These are phyloP conservation scores for Vesta saturnalis DNA, from an alignment of 2,888 invertebrate genomes.

Conservation along the genomic window DNA sequence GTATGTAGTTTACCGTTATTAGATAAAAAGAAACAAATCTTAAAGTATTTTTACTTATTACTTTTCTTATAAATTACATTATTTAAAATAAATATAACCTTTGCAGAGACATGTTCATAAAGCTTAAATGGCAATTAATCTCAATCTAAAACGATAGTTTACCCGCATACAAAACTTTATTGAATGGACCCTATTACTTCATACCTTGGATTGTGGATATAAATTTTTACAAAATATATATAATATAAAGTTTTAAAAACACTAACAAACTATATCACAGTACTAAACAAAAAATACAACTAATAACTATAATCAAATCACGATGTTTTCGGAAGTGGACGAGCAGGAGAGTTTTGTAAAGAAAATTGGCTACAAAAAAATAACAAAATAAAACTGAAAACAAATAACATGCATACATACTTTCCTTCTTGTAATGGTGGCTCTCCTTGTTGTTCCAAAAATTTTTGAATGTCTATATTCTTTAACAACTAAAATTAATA, in stretches of 20 bases:
- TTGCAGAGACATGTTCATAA: too few species aligned
- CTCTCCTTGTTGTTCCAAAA: slow-evolving; percentile 58
- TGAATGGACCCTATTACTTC: too few species aligned
- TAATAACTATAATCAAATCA: not conserved
- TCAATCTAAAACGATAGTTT: too few species aligned
- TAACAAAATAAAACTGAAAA: not conserved
- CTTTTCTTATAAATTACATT: too few species aligned
- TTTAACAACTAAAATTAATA: slow-evolving; percentile 51
- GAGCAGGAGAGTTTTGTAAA: slow-evolving; percentile 2
- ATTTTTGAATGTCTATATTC: slow-evolving; percentile 58
- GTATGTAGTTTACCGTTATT: too few species aligned
- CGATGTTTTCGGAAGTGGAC: not conserved
- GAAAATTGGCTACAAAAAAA: slow-evolving; percentile 1
- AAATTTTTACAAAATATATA: not conserved
- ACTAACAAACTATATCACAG: not conserved
- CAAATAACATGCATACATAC: slow-evolving; percentile 32
- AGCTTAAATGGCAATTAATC: too few species aligned
- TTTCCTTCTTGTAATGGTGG: slow-evolving; percentile 42
- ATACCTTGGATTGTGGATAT: too few species aligned
- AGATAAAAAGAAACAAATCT: too few species aligned
- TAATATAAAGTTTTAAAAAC: not conserved
- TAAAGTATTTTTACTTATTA: too few species aligned
- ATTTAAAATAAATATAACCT: too few species aligned
- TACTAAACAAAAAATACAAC: not conserved
- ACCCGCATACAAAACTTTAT: too few species aligned